Evolutionary conservation across 2,797 vertebrate genomes (phyloP).

Genomic region (Schizopygopsis malacanthus): DNA sequence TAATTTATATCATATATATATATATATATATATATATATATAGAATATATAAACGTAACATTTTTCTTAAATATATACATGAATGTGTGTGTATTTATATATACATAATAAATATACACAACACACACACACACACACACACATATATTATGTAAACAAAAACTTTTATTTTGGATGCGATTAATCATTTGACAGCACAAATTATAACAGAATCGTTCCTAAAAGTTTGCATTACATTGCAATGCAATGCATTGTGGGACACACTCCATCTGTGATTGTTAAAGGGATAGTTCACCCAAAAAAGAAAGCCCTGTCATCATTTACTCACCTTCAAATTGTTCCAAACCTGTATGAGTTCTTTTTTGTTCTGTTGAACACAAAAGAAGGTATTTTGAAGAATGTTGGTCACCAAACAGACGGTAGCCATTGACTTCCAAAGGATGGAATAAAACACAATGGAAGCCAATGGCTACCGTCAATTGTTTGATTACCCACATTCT

Average conservation of each 20-base stretch:
- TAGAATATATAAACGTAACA: too few species aligned
- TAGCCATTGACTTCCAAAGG: not conserved
- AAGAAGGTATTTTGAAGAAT: not conserved
- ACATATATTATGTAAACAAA: too few species aligned
- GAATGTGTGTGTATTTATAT: too few species aligned
- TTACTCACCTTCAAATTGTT: not conserved
- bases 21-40: too few species aligned
- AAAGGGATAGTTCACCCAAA: not conserved
- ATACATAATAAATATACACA: too few species aligned
- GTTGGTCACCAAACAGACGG: not conserved
- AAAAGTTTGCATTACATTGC: not conserved
- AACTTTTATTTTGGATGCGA: too few species aligned
- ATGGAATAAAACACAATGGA: not conserved
- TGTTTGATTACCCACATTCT: not conserved
- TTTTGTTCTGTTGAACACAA: not conserved
- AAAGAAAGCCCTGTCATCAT: not conserved
- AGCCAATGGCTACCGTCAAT: not conserved
- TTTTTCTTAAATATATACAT: too few species aligned
- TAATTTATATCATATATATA: too few species aligned
- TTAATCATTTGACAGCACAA: too few species aligned
- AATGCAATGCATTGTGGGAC: constrained; percentile 3
- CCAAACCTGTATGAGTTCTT: not conserved
- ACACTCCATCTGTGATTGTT: not conserved
- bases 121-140: too few species aligned
- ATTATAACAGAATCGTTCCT: not conserved